These are phyloP conservation scores for Rhinichthys klamathensis DNA, from an alignment of 2,113 vertebrate species.

Conservation along the genomic window DNA sequence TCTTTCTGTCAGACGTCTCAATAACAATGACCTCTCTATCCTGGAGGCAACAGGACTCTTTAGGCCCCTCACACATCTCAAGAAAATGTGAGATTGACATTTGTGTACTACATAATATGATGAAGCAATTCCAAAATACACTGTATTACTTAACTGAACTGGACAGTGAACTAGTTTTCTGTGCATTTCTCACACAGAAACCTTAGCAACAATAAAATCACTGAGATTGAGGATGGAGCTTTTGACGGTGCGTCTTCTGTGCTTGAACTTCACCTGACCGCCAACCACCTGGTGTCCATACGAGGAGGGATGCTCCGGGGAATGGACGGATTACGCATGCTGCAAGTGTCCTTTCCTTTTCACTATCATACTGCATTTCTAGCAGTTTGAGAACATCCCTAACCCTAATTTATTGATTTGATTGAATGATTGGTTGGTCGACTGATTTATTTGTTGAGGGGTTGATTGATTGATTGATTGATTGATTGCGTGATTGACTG, in stretches of 20 bases:
- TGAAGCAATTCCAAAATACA: not conserved
- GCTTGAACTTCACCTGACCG: conserved; percentile 88
- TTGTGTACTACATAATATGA: not conserved
- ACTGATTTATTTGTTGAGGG: not conserved
- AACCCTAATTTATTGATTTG: not conserved
- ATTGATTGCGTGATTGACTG: not conserved
- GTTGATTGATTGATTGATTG: not conserved
- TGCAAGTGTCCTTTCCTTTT: conserved; percentile 78
- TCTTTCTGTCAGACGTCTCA: conserved; percentile 78
- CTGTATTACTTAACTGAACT: not conserved
- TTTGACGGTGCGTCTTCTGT: conserved; percentile 91
- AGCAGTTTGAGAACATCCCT: not conserved
- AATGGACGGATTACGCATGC: conserved; percentile 88
- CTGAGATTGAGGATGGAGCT: conserved; percentile 88
- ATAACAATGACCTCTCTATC: conserved; percentile 93
- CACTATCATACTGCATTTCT: not conserved
- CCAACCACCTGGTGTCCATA: conserved; percentile 91
- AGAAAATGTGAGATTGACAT: conserved; percentile 89
- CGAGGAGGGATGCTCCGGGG: conserved; percentile 94
- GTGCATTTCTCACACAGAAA: conserved; percentile 77
- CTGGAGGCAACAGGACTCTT: conserved; percentile 93
- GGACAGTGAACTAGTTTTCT: not conserved
- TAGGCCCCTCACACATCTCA: conserved; percentile 90
- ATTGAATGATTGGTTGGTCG: not conserved
- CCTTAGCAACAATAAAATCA: conserved; percentile 97